Evolutionary conservation across 2,888 invertebrate species (phyloP).

Genomic region (Cheilosia variabilis): DNA sequence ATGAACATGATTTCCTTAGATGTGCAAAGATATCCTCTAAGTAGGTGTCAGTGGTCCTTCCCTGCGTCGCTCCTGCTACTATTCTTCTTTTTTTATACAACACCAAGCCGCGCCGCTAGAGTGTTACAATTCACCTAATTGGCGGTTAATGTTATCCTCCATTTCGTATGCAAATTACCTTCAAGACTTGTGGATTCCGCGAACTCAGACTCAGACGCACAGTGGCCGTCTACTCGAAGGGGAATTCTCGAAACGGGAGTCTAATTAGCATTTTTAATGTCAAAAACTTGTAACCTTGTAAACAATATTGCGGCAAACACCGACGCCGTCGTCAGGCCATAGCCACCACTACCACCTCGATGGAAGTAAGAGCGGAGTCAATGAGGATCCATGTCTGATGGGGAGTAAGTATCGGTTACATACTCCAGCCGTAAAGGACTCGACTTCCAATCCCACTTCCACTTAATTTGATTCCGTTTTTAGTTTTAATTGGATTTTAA

Average conservation of each 20-base stretch:
- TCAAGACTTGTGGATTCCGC: constrained; percentile 67
- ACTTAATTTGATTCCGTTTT: constrained; percentile 75
- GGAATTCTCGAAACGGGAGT: constrained; percentile 77
- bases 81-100: constrained; percentile 19
- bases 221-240: constrained; percentile 45
- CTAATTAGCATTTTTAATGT: constrained; percentile 83
- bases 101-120: constrained; percentile 77
- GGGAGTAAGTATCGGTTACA: constrained; percentile 67
- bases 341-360: background rate
- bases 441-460: constrained; percentile 63
- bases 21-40: constrained; percentile 66
- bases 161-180: constrained; percentile 77
- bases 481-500: constrained; percentile 76
- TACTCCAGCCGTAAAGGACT: constrained; percentile 39
- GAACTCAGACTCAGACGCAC: constrained; percentile 33
- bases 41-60: constrained; percentile 62
- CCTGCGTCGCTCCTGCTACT: constrained; percentile 19
- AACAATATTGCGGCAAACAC: constrained; percentile 77
- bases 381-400: constrained; percentile 69
- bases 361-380: constrained; percentile 55
- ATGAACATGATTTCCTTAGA: constrained; percentile 69
- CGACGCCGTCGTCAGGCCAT: constrained; percentile 35
- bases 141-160: constrained; percentile 83
- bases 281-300: constrained; percentile 81
- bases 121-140: constrained; percentile 84